Percentiles rank a stretch among this genome's conserved stretches.
Conservation (phyloP, 2,888 invertebrate species). For the Zootermopsis nevadensis region DNA sequence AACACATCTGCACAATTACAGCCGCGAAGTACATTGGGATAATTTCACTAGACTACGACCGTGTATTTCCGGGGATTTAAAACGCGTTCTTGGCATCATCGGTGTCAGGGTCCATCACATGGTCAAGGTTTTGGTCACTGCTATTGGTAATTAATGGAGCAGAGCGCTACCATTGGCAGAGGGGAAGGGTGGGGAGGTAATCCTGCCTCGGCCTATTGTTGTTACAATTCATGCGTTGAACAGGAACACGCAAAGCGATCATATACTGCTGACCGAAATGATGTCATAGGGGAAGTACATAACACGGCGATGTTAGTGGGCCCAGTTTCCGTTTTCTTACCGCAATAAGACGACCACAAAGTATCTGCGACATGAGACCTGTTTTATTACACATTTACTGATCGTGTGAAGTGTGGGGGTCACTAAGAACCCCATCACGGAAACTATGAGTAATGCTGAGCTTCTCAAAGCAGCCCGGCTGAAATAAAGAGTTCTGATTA, state of each 20-base stretch:
- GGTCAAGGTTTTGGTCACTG: background rate
- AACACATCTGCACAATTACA: no score
- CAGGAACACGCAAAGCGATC: slow-evolving; percentile 31
- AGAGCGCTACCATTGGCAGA: slow-evolving; percentile 33
- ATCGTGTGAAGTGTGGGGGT: no score
- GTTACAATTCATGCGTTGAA: background rate
- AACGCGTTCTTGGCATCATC: background rate
- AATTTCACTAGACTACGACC: background rate
- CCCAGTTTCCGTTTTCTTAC: slow-evolving; percentile 14
- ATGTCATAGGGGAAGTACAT: slow-evolving; percentile 30
- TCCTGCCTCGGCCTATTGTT: background rate
- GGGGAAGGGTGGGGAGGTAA: background rate
- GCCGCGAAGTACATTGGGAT: background rate
- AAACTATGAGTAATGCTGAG: no score
- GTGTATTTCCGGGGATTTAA: slow-evolving; percentile 9
- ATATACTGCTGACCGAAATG: slow-evolving; percentile 32
- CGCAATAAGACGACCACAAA: background rate
- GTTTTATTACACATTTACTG: background rate
- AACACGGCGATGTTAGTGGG: slow-evolving; percentile 16
- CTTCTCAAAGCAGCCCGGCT: no score
- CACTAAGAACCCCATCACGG: no score
- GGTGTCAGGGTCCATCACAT: slow-evolving; percentile 30
- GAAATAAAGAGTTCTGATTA: no score
- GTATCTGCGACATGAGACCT: background rate
- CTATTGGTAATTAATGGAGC: slow-evolving; percentile 50